Base-by-base conservation (phyloP, 2,888 invertebrate species). In the Polylopha cassiicola region DNA sequence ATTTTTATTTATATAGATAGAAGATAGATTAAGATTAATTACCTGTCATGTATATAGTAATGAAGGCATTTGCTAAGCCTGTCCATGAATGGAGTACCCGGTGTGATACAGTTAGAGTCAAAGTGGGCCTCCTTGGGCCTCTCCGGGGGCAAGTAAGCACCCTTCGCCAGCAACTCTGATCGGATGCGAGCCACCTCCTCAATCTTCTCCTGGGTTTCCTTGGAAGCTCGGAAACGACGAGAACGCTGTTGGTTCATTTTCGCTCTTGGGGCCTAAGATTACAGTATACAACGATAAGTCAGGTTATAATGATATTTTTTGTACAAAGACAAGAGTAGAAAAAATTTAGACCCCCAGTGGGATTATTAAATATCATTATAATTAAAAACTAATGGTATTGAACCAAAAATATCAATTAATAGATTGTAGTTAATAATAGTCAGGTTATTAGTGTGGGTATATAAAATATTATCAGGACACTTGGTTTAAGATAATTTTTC, bases 231-330 rank as follows among this genome's bases (percentile, higher is more conserved):
- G 77, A 99, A 99, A 57, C 99, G 89, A 50, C 99, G 89, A 1
- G 98, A 98, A 39, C 99, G 88, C 70, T 99, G 99, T 70, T 99
- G 99, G 81, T 99, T 99, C 99, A 99, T 99, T 85, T 99, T 99
- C 0, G 99, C 99, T 64, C 99, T 88, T 0, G 99, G 98, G 1
- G 98, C 98, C 89, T 91, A n/a, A 24, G 11, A 15, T 15, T 38
- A 7, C 1, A 6, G 21, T 21, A 8, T 8, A 8, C 21, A 21
- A 21, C 21, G 8, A 21, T 8, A 21, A n/a, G n/a, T n/a, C n/a
- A n/a, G n/a, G n/a, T n/a, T n/a, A n/a, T n/a, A n/a, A n/a, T n/a
- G n/a, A n/a, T n/a, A n/a, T n/a, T n/a, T n/a, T n/a, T n/a, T n/a
- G n/a, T n/a, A n/a, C n/a, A n/a, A n/a, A n/a, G n/a, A n/a, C n/a